phyloP scores from a whole-genome alignment of 2,797 vertebrate genomes.

The Thalassophryne amazonica region DNA sequence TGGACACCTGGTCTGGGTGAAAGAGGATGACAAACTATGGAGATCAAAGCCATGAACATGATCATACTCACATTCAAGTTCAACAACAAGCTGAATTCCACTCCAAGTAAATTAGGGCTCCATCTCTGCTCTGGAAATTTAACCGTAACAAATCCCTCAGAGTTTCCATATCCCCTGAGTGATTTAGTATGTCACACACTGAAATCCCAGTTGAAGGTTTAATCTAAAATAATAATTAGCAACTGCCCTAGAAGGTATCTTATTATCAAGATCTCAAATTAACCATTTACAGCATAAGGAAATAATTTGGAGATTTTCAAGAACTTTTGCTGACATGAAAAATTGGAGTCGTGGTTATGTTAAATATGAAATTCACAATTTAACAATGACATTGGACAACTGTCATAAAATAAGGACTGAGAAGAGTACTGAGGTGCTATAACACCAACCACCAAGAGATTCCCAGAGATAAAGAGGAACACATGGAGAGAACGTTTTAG shows the following conservation, averaged over 20 bases:
- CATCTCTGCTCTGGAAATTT: constrained; percentile 1
- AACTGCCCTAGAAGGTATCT: constrained; percentile 16
- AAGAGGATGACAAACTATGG: neutral
- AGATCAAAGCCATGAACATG: neutral
- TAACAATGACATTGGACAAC: constrained; percentile 36
- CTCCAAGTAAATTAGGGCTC: constrained; percentile 14
- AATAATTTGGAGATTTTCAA: constrained; percentile 8
- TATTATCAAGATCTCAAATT: neutral
- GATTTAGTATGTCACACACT: constrained; percentile 13
- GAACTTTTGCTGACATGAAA: constrained; percentile 29
- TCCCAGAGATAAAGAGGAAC: neutral
- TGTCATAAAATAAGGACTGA: constrained; percentile 37
- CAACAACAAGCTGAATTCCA: neutral
- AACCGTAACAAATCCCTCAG: neutral
- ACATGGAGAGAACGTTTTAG: neutral
- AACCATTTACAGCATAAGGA: neutral
- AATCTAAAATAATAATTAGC: constrained; percentile 28
- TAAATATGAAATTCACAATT: constrained; percentile 63
- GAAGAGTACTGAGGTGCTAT: constrained; percentile 15
- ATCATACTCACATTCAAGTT: neutral
- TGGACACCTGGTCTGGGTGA: neutral
- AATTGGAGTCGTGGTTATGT: constrained; percentile 44
- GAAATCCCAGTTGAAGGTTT: constrained; percentile 35
- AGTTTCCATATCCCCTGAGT: constrained; percentile 8
- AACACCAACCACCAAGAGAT: neutral